Conservation (phyloP, 1,140 invertebrate genomes). For the Rhagoletis zephyria region DNA sequence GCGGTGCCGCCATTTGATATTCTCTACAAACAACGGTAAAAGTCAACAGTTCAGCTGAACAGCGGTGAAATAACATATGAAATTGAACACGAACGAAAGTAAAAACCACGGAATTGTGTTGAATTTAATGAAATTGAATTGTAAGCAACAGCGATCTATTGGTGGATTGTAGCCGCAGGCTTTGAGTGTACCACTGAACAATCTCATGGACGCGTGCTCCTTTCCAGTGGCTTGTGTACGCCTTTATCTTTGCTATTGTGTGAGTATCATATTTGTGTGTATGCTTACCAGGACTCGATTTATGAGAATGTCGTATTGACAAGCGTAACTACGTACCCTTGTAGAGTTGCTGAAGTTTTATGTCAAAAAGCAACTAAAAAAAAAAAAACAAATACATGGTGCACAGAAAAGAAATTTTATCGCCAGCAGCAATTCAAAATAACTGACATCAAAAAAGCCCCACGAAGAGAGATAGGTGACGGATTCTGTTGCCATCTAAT, state of each 20-base stretch:
- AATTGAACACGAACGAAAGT: not conserved
- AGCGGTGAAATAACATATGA: constrained; percentile 34
- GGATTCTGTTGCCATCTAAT: not conserved
- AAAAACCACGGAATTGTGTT: not conserved
- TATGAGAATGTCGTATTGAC: not conserved
- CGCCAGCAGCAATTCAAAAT: not conserved
- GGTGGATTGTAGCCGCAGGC: not conserved
- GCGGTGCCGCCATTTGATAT: constrained; percentile 52
- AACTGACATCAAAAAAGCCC: not conserved
- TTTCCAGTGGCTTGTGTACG: no score
- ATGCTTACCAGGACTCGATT: not conserved
- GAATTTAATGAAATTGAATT: constrained; percentile 7
- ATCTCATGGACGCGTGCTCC: no score
- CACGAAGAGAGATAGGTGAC: not conserved
- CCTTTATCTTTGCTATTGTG: not conserved
- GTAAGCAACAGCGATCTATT: not conserved
- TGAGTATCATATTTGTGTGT: not conserved
- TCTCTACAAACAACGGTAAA: constrained; percentile 56
- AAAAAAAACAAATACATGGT: not conserved
- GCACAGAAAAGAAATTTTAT: not conserved
- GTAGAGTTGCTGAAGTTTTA: not conserved
- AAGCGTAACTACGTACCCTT: not conserved
- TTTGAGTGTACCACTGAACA: not conserved
- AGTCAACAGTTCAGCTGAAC: constrained; percentile 61
- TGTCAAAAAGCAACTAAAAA: not conserved